Conservation (phyloP, 1,140 invertebrate species). For the Metaphire vulgaris region DNA sequence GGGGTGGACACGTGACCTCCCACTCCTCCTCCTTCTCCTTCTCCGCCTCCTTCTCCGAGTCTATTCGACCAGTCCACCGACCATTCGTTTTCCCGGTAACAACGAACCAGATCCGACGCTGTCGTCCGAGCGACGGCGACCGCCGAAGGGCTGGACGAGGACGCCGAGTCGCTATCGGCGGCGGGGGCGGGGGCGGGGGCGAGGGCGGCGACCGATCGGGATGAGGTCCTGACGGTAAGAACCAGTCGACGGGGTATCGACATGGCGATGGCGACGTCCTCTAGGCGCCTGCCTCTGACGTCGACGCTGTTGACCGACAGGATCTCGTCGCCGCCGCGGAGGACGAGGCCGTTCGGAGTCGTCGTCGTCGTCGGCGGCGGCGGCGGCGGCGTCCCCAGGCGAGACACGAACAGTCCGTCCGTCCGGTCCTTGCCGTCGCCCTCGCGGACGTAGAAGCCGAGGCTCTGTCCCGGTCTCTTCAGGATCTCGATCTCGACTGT, state of each 20-base stretch:
- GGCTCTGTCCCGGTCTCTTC: conserved; percentile 88
- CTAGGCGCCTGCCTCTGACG: conserved; percentile 90
- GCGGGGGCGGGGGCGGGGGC: background rate
- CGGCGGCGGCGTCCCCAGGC: conserved; percentile 86
- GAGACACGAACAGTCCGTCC: conserved; percentile 90
- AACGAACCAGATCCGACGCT: too few relatives aligned
- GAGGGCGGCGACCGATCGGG: too few relatives aligned
- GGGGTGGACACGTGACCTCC: too few relatives aligned
- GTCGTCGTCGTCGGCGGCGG: conserved; percentile 92
- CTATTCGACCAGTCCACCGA: too few relatives aligned
- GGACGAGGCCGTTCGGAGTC: conserved; percentile 70
- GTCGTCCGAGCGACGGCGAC: too few relatives aligned
- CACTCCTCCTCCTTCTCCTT: too few relatives aligned
- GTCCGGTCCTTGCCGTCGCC: conserved; percentile 63
- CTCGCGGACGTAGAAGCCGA: conserved; percentile 81
- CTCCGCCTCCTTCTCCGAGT: too few relatives aligned
- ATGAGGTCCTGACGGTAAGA: conserved; percentile 7
- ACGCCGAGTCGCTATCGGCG: conserved; percentile 23
- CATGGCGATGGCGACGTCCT: conserved; percentile 68
- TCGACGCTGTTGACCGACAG: conserved; percentile 91
- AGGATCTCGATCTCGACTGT: conserved; percentile 96
- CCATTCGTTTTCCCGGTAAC: too few relatives aligned
- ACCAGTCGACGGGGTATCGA: conserved; percentile 13
- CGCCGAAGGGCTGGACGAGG: too few relatives aligned
- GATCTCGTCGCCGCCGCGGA: conserved; percentile 68